A percentile compares a stretch with the other conserved stretches of the same genome.
These are phyloP conservation scores for Scolopax bukidnonensis DNA, from an alignment of 2,797 vertebrate genomes.

Conservation along the genomic window DNA sequence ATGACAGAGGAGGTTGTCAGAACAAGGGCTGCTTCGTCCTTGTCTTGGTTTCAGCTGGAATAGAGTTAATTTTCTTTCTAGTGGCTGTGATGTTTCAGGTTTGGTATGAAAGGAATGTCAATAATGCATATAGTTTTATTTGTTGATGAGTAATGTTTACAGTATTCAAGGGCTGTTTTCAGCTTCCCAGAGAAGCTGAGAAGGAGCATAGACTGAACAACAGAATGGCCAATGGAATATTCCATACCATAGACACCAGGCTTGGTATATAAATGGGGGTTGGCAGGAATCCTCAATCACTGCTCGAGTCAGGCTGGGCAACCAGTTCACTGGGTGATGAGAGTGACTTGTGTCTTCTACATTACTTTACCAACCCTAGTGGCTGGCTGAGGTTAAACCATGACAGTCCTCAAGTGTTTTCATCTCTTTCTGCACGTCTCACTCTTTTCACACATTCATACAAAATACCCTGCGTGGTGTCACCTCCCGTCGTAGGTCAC, in stretches of 20 bases:
- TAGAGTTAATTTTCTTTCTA: neutral
- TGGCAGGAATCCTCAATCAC: neutral
- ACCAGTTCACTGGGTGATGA: neutral
- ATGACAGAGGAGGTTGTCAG: neutral
- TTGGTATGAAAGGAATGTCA: neutral
- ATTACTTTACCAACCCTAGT: neutral
- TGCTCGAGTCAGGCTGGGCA: neutral
- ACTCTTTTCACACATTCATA: fast-evolving
- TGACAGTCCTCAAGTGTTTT: neutral
- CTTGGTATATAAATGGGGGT: neutral
- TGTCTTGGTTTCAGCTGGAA: neutral
- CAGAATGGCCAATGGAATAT: neutral
- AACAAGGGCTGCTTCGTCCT: neutral
- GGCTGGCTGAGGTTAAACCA: neutral
- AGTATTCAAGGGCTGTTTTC: neutral
- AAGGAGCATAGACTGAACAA: neutral
- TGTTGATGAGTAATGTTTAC: neutral
- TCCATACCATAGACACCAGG: neutral
- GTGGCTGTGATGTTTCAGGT: neutral
- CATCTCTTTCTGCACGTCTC: neutral
- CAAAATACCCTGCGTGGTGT: fast-evolving
- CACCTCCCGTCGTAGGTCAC: fast-evolving
- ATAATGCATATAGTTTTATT: neutral
- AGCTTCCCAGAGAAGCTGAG: neutral
- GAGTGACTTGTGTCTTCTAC: no score